Evolutionary conservation across 2,888 invertebrate genomes (phyloP), one percentile per base, ranked within the genome.

Genomic region (Physocephala rufipes): DNA sequence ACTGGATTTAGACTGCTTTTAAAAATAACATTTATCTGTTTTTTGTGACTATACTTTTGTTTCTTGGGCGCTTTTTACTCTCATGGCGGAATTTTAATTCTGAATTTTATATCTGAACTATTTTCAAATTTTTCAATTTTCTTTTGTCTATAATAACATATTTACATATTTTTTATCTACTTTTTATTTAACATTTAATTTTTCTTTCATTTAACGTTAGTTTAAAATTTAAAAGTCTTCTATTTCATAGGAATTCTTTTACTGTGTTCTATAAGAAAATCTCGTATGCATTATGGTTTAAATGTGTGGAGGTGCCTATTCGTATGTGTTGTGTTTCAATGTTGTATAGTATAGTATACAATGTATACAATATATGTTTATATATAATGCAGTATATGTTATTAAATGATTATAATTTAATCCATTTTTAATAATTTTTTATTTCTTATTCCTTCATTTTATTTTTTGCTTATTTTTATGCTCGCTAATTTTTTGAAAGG

Each of bases 161-260:
- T 19, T n/a, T 62, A 2, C 26, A 0, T 64, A 2, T 9, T 66
- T 51, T 51, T 30, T 30, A 43, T 59, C n/a, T 9, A 43, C 58
- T 53, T 24, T 55, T 28, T 67, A 15, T 58, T 53, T 63, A 36
- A 19, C 53, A 30, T 69, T 75, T 64, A 74, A 73, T 71, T 74
- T 75, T n/a, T n/a, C n/a, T 24, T 55, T 28, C 58, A 15, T 58
- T 53, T 63, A 36, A 19, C 53, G 24, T 69, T 75, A 67, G 73
- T 72, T 71, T 74, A 74, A 71, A 73, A 70, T 75, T 74, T 75
- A 74, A 75, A 76, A 76, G 76, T 76, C 76, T 76, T 76, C 75
- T 71, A 75, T 76, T 76, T 76, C 75, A 71, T 76, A 76, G 76
- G 76, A 76, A 76, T 76, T 76, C 74, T 71, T 75, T 74, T 73